A percentile compares a stretch with the other conserved stretches of the same genome.
Evolutionary conservation across 1,140 invertebrate species (phyloP).

Genomic region (Paraescarpia echinospica): DNA sequence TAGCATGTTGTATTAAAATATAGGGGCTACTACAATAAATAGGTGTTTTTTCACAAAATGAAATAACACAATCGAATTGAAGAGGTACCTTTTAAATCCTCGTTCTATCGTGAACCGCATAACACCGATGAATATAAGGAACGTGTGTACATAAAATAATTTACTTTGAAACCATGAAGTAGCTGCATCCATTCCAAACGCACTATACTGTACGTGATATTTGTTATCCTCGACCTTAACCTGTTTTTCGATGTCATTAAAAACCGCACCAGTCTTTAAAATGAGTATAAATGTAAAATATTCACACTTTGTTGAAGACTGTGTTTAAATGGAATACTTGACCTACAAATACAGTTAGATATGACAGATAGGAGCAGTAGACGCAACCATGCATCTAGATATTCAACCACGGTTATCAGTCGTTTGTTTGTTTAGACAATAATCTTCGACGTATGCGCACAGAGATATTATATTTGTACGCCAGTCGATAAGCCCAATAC

Average conservation of each 20-base stretch:
- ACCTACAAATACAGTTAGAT: not conserved
- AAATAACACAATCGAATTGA: too few relatives aligned
- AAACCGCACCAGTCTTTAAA: not conserved
- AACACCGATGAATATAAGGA: too few relatives aligned
- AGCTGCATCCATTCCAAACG: not conserved
- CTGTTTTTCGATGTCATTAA: not conserved
- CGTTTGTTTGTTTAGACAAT: constrained; percentile 6
- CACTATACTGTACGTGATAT: not conserved
- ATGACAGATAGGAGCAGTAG: not conserved
- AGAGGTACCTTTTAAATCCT: too few relatives aligned
- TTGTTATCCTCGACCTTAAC: not conserved
- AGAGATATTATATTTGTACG: not conserved
- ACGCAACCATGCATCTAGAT: not conserved
- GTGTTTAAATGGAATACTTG: not conserved
- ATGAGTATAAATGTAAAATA: not conserved
- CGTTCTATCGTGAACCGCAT: too few relatives aligned
- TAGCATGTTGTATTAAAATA: too few relatives aligned
- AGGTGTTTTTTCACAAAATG: too few relatives aligned
- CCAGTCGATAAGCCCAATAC: not conserved
- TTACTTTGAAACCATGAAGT: not conserved
- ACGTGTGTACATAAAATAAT: not conserved
- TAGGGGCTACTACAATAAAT: too few relatives aligned
- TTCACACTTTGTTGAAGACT: not conserved
- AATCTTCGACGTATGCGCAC: not conserved
- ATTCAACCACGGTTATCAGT: not conserved